Conservation (phyloP, 1,140 invertebrate genomes). For the Agrypnia vestita region DNA sequence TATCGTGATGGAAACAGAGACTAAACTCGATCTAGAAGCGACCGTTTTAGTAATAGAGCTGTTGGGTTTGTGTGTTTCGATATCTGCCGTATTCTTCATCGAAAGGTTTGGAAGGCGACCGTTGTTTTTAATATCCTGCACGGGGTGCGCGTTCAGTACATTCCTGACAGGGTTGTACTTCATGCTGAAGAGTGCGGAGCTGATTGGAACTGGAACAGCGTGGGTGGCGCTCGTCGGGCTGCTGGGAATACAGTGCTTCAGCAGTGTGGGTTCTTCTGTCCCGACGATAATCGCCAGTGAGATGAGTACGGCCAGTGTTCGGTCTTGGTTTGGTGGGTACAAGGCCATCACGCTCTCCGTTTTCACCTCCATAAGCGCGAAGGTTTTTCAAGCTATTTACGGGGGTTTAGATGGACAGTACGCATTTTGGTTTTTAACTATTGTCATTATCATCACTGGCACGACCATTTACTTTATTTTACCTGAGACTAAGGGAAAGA, state of each 20-base stretch:
- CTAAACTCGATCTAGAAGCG: neutral
- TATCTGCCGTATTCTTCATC: neutral
- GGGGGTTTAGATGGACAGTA: slow-evolving; percentile 21
- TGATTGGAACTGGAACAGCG: neutral
- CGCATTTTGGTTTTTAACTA: slow-evolving; percentile 22
- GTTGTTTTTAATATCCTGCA: neutral
- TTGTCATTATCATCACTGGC: neutral
- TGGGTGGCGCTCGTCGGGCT: slow-evolving; percentile 15
- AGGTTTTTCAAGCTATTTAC: slow-evolving; percentile 31
- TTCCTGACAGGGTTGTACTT: slow-evolving; percentile 25
- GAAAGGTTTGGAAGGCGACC: slow-evolving; percentile 5
- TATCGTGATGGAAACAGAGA: neutral
- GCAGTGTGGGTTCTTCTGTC: neutral
- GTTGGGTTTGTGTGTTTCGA: neutral
- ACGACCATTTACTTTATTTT: neutral
- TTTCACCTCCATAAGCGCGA: slow-evolving; percentile 4
- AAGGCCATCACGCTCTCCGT: slow-evolving; percentile 1
- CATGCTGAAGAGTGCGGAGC: slow-evolving; percentile 5
- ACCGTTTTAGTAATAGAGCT: slow-evolving; percentile 25
- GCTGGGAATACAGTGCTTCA: slow-evolving; percentile 8
- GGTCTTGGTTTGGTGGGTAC: slow-evolving; percentile 22
- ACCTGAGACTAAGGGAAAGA: slow-evolving; percentile 41
- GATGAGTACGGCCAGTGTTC: slow-evolving; percentile 52
- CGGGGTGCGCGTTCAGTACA: neutral
- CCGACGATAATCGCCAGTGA: slow-evolving; percentile 50